Conservation (phyloP, 2,113 vertebrate species). For the Mustela lutreola region DNA sequence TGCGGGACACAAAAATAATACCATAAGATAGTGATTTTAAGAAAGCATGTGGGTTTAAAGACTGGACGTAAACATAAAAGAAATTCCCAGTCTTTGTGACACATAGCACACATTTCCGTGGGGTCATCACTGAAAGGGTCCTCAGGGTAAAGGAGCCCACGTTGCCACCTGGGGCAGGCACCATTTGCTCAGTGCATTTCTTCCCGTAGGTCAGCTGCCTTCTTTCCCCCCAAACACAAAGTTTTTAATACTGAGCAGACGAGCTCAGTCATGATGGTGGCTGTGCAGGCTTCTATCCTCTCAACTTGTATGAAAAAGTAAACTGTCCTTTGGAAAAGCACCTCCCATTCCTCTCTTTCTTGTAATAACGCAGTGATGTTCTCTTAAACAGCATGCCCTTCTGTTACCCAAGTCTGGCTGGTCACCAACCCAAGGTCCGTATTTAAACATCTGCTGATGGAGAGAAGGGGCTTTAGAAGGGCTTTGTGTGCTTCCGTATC, state of each 20-base stretch:
- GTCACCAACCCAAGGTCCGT: not conserved
- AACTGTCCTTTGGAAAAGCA: not conserved
- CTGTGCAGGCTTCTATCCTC: not conserved
- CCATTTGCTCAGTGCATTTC: accelerated
- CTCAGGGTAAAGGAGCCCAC: not conserved
- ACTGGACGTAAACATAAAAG: not conserved
- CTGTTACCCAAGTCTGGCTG: not conserved
- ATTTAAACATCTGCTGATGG: not conserved
- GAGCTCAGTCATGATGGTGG: not conserved
- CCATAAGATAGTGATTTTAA: not conserved
- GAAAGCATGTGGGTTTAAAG: not conserved
- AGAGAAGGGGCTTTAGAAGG: not conserved
- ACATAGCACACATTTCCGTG: not conserved
- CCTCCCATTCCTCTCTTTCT: not conserved
- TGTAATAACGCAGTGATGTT: not conserved
- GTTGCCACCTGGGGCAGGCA: accelerated
- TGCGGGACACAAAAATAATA: not conserved
- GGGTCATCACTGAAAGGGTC: not conserved
- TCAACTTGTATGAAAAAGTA: not conserved
- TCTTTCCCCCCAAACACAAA: not conserved
- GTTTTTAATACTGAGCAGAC: not conserved
- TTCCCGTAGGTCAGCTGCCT: not conserved
- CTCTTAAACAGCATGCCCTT: conserved; percentile 1
- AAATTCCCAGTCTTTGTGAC: not conserved
- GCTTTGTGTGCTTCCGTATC: not conserved